A percentile compares a stretch with the other conserved stretches of the same genome.
These are phyloP conservation scores for Oostethus manadensis DNA, from an alignment of 2,113 vertebrate species.

Conservation along the genomic window DNA sequence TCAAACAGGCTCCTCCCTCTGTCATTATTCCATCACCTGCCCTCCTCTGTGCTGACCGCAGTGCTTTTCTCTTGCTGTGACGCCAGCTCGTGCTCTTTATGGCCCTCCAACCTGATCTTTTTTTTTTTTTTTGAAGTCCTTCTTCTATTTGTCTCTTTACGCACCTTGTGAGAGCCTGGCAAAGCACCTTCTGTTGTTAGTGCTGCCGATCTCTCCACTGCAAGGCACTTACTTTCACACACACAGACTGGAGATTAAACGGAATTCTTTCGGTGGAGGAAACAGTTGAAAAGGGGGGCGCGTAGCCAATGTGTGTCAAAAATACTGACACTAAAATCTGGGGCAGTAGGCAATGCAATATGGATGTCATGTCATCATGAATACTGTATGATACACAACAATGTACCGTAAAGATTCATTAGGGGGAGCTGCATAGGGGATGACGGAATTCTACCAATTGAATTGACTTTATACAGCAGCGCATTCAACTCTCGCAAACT, in stretches of 20 bases:
- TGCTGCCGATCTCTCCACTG: conserved; percentile 40
- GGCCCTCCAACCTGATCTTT: conserved; percentile 33
- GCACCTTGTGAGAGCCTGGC: conserved; percentile 27
- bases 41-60: conserved; percentile 49
- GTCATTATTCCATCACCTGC: conserved; percentile 71
- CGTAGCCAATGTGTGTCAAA: conserved; percentile 53
- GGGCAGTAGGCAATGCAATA: conserved; percentile 62
- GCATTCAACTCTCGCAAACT: too few relatives aligned
- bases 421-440: conserved; percentile 30
- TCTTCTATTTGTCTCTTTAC: conserved; percentile 45
- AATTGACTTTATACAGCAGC: neutral
- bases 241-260: conserved; percentile 30
- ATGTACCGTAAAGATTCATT: conserved; percentile 44
- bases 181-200: conserved; percentile 39
- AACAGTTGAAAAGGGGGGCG: conserved; percentile 20
- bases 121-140: conserved; percentile 20
- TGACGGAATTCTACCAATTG: conserved; percentile 11
- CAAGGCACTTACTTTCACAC: conserved; percentile 25
- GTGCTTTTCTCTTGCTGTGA: conserved; percentile 46
- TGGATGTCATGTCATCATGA: conserved; percentile 55
- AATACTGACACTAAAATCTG: conserved; percentile 55
- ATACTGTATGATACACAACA: conserved; percentile 57
- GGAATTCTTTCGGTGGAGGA: conserved; percentile 23
- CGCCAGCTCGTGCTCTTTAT: conserved; percentile 38
- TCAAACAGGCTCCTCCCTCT: conserved; percentile 53